Base-by-base conservation (phyloP, 2,113 vertebrate genomes). In the Passer domesticus region DNA sequence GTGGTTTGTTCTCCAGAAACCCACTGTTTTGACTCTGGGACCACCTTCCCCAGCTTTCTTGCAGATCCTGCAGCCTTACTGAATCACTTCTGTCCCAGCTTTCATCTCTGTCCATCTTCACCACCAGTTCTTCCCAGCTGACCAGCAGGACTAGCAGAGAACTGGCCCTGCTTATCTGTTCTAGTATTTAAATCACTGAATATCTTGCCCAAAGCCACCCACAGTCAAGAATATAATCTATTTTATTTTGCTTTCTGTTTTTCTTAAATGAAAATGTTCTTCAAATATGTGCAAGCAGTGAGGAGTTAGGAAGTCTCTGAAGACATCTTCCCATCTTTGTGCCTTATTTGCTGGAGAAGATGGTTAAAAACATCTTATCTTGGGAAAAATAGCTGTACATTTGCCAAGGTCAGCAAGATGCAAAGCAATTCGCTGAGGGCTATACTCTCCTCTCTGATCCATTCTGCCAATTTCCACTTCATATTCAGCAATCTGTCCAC, bases 331-430 rank as follows among this genome's bases (percentile, higher is more conserved):
- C 59, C 30, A 63, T 89, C 88, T 86, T 88, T 86, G 63, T 83
- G 72, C 55, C 30, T 88, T 92, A 80, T 89, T 94, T 88, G 43
- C 64, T 78, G 50, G n/a, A 83, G 85, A 91, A 85, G 85, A 59
- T 67, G 76, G 68, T 86, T 90, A 15, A 93, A 96, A 90, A 3
- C 50, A 74, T 86, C 89, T 92, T 94, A 77, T 88, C 88, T 90
- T 78, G 63, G 35, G 52, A 35, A 94, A 94, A 96, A 90, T 46
- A 93, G 7, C 92, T 86, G 72, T 52, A 11, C 2, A 1, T 77
- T 93, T 95, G 76, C 94, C 90, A 96, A 94, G 92, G 90, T 94
- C 95, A 97, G 95, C 68, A 90, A 94, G 94, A 90, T 81, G 50
- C 55, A 89, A 73, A 95, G 55, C 92, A 78, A 83, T 83, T 92